phyloP scores from a whole-genome alignment of 2,888 invertebrate species.

The Ernsta delagoae region DNA sequence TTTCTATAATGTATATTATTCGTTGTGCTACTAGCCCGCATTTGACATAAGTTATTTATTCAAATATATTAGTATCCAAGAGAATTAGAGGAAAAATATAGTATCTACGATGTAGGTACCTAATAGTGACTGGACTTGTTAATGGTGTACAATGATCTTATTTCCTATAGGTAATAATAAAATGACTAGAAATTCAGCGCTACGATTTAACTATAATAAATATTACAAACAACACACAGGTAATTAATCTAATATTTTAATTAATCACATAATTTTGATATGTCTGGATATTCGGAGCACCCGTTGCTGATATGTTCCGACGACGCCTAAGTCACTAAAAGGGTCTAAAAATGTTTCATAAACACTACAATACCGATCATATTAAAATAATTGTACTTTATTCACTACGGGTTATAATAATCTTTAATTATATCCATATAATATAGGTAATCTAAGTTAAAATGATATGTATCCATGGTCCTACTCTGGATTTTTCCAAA shows the following conservation, averaged over 20 bases:
- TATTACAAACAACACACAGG: conserved; percentile 50
- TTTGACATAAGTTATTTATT: conserved; percentile 74
- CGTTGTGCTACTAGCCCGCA: conserved; percentile 81
- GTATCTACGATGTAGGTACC: too few relatives aligned
- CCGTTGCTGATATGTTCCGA: conserved; percentile 58
- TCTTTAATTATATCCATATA: conserved; percentile 55
- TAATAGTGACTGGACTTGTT: too few relatives aligned
- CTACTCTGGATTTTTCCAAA: conserved; percentile 80
- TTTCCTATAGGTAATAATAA: conserved; percentile 20
- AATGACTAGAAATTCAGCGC: conserved; percentile 41
- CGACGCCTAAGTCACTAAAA: conserved; percentile 57
- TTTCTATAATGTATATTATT: conserved; percentile 49
- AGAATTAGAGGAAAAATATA: conserved; percentile 33
- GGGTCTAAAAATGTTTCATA: conserved; percentile 71
- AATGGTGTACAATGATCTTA: conserved; percentile 11
- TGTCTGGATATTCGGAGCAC: conserved; percentile 76
- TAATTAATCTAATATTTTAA: conserved; percentile 52
- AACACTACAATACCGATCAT: conserved; percentile 79
- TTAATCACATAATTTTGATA: conserved; percentile 82
- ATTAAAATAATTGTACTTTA: conserved; percentile 82
- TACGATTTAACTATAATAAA: conserved; percentile 51
- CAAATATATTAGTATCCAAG: conserved; percentile 35
- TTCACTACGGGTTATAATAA: conserved; percentile 66
- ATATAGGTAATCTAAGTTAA: conserved; percentile 64
- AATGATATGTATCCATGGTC: conserved; percentile 80